A percentile compares a stretch with the other conserved stretches of the same genome.
phyloP scores from a whole-genome alignment of 2,888 invertebrate genomes.

The Pocota personata region DNA sequence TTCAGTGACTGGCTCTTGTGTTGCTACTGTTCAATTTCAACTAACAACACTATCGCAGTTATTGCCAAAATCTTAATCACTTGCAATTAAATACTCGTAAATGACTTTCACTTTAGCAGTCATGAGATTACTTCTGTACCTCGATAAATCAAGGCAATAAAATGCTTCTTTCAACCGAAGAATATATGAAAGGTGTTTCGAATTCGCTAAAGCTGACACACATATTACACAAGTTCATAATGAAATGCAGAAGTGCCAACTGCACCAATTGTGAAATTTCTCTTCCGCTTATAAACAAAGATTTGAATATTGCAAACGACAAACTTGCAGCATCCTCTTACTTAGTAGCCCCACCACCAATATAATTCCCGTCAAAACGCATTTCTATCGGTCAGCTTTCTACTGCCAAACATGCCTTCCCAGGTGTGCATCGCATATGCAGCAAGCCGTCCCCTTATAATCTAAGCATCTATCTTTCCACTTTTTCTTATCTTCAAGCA shows the following conservation, averaged over 20 bases:
- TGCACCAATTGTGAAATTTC: constrained; percentile 16
- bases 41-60: too few species aligned
- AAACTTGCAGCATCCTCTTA: constrained; percentile 22
- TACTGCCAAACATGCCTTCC: constrained; percentile 33
- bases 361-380: constrained; percentile 34
- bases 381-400: constrained; percentile 56
- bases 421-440: constrained; percentile 50
- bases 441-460: constrained; percentile 14
- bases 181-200: too few species aligned
- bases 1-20: too few species aligned
- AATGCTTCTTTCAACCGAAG: background rate
- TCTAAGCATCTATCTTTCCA: constrained; percentile 19
- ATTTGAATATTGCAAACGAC: background rate
- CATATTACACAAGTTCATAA: background rate
- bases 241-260: background rate
- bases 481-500: constrained; percentile 49
- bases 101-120: too few species aligned
- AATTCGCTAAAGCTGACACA: background rate
- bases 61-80: too few species aligned
- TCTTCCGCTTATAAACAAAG: constrained; percentile 8
- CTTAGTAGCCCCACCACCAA: constrained; percentile 1
- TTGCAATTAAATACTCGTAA: too few species aligned
- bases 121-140: too few species aligned
- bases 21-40: too few species aligned
- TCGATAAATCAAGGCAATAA: too few species aligned